Conservation (phyloP, 2,113 vertebrate genomes). For the Anolis sagrei region DNA sequence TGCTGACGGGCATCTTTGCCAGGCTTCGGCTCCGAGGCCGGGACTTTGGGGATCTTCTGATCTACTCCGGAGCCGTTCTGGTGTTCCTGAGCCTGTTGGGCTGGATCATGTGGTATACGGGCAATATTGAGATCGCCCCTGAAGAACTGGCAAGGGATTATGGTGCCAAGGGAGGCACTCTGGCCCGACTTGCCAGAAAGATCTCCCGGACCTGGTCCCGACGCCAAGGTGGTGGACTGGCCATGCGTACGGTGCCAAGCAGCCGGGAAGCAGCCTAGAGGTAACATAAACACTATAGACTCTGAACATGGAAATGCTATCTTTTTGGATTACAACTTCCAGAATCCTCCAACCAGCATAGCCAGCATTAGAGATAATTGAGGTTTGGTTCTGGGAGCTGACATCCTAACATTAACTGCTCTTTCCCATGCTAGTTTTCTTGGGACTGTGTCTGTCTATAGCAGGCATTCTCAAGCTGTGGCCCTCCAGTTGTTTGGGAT, state of each 20-base stretch:
- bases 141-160: slow-evolving; percentile 74
- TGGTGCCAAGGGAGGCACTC: slow-evolving; percentile 59
- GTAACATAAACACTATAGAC: background rate
- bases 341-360: background rate
- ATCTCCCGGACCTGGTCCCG: slow-evolving; percentile 49
- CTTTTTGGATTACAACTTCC: too few species aligned
- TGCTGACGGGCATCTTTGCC: slow-evolving; percentile 87
- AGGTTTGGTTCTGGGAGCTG: too few species aligned
- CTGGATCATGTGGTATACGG: slow-evolving; percentile 94
- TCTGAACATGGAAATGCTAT: too few species aligned
- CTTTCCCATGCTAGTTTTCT: background rate
- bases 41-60: slow-evolving; percentile 88
- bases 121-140: slow-evolving; percentile 84
- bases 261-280: slow-evolving; percentile 4
- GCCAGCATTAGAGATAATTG: too few species aligned
- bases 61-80: slow-evolving; percentile 86
- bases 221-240: slow-evolving; percentile 6
- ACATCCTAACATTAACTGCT: too few species aligned
- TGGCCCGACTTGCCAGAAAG: slow-evolving; percentile 62
- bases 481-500: too few species aligned
- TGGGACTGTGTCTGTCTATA: background rate
- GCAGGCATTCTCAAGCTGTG: too few species aligned
- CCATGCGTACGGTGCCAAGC: slow-evolving; percentile 3
- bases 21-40: slow-evolving; percentile 80
- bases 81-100: slow-evolving; percentile 85